Evolutionary conservation across 2,797 vertebrate species (phyloP).

Genomic region (Gouania willdenowi): DNA sequence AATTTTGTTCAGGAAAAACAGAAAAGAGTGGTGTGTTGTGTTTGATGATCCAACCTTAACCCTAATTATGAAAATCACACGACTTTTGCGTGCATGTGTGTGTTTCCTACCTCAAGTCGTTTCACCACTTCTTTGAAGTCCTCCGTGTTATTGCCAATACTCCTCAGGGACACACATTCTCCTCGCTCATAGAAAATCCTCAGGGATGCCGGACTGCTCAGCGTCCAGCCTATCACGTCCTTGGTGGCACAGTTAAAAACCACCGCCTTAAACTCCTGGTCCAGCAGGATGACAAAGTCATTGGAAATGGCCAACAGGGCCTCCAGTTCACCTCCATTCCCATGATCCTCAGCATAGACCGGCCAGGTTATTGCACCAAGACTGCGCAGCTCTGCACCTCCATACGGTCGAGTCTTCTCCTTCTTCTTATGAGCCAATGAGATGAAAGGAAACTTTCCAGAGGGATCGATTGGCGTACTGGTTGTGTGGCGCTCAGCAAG

Average conservation of each 20-base stretch:
- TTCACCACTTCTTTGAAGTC: conserved; percentile 96
- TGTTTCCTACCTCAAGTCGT: conserved; percentile 87
- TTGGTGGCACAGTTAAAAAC: conserved; percentile 95
- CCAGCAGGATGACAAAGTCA: conserved; percentile 90
- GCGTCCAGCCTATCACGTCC: conserved; percentile 94
- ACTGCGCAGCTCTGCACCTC: conserved; percentile 88
- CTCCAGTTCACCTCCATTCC: conserved; percentile 87
- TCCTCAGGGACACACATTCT: conserved; percentile 88
- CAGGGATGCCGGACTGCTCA: conserved; percentile 84
- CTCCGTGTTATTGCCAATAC: conserved; percentile 85
- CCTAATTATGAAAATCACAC: too few species aligned
- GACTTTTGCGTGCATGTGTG: not conserved
- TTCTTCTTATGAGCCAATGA: conserved; percentile 96
- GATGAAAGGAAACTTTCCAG: conserved; percentile 97
- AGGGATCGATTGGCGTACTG: conserved; percentile 95
- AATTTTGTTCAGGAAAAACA: too few species aligned
- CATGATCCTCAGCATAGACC: conserved; percentile 88
- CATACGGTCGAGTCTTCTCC: conserved; percentile 88
- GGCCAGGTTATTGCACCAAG: conserved; percentile 87
- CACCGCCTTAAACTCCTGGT: conserved; percentile 89
- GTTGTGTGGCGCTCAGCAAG: conserved; percentile 96
- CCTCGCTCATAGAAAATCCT: conserved; percentile 96
- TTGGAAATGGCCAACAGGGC: conserved; percentile 90
- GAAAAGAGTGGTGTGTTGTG: too few species aligned
- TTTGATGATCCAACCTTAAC: too few species aligned